Base-by-base conservation (phyloP, 2,113 vertebrate genomes). In the Pandion haliaetus region DNA sequence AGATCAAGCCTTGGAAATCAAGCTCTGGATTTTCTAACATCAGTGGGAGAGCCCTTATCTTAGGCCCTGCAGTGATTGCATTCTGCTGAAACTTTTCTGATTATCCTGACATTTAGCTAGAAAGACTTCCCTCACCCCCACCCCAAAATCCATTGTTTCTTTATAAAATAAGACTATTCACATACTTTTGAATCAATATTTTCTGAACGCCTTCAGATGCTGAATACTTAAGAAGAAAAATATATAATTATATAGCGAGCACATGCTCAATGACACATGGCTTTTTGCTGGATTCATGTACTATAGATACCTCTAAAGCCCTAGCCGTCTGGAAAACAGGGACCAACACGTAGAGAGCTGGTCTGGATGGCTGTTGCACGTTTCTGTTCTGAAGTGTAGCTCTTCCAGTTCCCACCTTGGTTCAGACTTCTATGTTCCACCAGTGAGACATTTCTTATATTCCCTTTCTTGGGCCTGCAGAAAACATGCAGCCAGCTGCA, bases 121-220 rank as follows among this genome's bases (percentile, higher is more conserved):
- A 87, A 95, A 87, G 66, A 82, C 13, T 29, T 88, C 76, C 47
- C 78, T 89, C 57, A 32, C n/a, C 66, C 80, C 77, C 65, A 69
- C n/a, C 91, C 86, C 89, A 45, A 85, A 84, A 88, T 76, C 90
- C 91, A 93, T 1, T 87, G 69, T 70, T 93, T 95, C 91, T 69
- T 80, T 95, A 97, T 93, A 96, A 97, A 97, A 96, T 92, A 96
- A 96, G 73, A 95, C 97, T 95, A 96, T 97, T 96, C 97, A 97
- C 97, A 97, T 95, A 92, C 92, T 96, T 97, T 15, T 93, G 92
- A 96, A 97, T 96, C 95, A 97, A 5, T 97, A 98, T 97, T 96
- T 97, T 97, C 97, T 96, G 90, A 97, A 97, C 91, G 96, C 94
- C 83, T 97, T 97, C 96, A 98, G 97, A 97, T 98, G 97, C 96